Percentiles rank a stretch among this genome's conserved stretches.
phyloP scores from a whole-genome alignment of 2,888 invertebrate genomes.

The Drepana falcataria region DNA sequence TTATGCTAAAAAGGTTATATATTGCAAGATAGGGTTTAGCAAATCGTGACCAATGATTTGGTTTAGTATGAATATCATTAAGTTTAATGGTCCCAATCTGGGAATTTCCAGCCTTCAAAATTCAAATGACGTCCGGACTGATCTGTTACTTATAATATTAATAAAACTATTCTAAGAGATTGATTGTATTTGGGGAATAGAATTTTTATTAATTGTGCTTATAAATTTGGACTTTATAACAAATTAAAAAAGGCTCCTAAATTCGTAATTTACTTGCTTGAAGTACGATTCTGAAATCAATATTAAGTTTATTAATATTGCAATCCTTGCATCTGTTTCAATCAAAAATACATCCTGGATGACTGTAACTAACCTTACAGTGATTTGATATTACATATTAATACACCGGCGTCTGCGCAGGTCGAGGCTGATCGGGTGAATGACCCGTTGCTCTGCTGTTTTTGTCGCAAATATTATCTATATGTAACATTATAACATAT shows the following conservation, averaged over 20 bases:
- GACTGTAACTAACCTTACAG: neutral
- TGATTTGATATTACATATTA: neutral
- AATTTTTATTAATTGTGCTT: too few species aligned
- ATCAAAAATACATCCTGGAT: neutral
- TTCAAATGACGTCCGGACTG: neutral
- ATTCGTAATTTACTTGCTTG: too few species aligned
- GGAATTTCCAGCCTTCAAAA: neutral
- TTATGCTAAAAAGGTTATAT: neutral
- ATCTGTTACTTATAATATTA: neutral
- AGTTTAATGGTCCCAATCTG: conserved; percentile 3
- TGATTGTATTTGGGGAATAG: too few species aligned
- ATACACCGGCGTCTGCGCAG: neutral
- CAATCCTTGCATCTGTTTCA: neutral
- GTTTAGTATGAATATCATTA: conserved; percentile 9
- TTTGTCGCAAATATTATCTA: neutral
- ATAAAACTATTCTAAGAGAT: too few species aligned
- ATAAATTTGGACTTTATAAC: too few species aligned
- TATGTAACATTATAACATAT: neutral
- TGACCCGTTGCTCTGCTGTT: neutral
- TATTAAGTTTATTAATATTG: neutral
- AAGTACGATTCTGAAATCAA: too few species aligned
- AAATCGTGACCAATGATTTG: neutral
- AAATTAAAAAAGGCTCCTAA: too few species aligned
- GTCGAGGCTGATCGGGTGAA: neutral
- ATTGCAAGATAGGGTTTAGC: neutral